Conservation (phyloP, 2,113 vertebrate genomes). For the Sprattus sprattus region DNA sequence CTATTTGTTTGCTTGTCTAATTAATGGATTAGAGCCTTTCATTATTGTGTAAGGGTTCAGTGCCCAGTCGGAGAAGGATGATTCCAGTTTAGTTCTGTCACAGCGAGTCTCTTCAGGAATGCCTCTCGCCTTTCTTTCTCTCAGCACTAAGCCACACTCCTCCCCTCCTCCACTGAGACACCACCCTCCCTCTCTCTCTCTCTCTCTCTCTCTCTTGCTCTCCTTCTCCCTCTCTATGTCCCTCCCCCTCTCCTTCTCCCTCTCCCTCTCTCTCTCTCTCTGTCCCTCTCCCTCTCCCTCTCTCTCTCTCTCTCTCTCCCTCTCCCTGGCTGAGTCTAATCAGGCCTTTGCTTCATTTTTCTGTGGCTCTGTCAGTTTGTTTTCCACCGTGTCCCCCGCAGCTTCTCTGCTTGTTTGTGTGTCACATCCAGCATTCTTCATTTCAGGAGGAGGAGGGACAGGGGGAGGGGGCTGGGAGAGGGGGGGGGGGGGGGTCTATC, state of each 20-base stretch:
- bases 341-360: not conserved
- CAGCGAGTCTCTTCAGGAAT: not conserved
- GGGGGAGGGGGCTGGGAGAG: not conserved
- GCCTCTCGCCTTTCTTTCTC: not conserved
- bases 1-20: not conserved
- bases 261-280: not conserved
- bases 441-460: not conserved
- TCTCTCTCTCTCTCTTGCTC: not conserved
- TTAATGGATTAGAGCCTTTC: not conserved
- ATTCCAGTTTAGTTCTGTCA: not conserved
- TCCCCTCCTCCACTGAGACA: not conserved
- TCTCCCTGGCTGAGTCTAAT: not conserved
- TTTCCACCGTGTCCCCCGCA: not conserved
- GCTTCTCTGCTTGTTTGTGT: not conserved
- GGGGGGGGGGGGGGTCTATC: conserved; percentile 46
- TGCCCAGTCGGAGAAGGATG: not conserved
- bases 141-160: not conserved
- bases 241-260: not conserved
- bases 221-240: not conserved
- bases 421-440: not conserved
- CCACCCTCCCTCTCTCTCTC: not conserved
- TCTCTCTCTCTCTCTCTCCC: not conserved
- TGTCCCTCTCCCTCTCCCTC: not conserved
- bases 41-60: not conserved
- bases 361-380: not conserved